phyloP scores from a whole-genome alignment of 2,888 invertebrate genomes.

The Cheilosia scutellata region DNA sequence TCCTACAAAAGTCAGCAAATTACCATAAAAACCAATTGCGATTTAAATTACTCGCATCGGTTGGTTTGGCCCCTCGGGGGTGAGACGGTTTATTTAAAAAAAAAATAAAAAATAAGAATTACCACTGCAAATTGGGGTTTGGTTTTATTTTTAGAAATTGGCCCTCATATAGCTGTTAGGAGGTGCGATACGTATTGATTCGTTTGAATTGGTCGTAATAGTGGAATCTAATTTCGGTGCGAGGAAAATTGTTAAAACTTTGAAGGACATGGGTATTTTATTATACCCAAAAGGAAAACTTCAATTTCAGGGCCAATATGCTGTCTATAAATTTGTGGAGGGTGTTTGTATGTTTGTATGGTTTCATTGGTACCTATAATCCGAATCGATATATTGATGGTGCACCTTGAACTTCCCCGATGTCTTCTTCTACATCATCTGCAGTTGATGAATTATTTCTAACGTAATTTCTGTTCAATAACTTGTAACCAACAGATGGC shows the following conservation, averaged over 20 bases:
- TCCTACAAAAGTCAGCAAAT: slow-evolving; percentile 67
- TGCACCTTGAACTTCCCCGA: too few species aligned
- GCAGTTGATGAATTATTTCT: too few species aligned
- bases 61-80: slow-evolving; percentile 20
- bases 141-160: slow-evolving; percentile 14
- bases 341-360: too few species aligned
- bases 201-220: slow-evolving; percentile 33
- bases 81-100: neutral
- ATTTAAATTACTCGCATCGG: slow-evolving; percentile 73
- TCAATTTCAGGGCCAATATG: neutral
- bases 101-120: neutral
- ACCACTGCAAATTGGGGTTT: neutral
- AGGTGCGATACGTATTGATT: slow-evolving; percentile 52
- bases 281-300: slow-evolving; percentile 3
- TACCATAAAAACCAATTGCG: slow-evolving; percentile 74
- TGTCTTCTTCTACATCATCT: too few species aligned
- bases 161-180: neutral
- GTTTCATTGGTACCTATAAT: too few species aligned
- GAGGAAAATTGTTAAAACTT: slow-evolving; percentile 2
- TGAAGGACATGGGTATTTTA: slow-evolving; percentile 24
- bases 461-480: neutral
- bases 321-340: too few species aligned
- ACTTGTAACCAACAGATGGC: neutral
- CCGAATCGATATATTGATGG: too few species aligned
- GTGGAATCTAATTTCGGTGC: slow-evolving; percentile 27